A percentile compares a stretch with the other conserved stretches of the same genome.
Conservation (phyloP, 2,797 vertebrate species). For the Eulemur rubriventer region DNA sequence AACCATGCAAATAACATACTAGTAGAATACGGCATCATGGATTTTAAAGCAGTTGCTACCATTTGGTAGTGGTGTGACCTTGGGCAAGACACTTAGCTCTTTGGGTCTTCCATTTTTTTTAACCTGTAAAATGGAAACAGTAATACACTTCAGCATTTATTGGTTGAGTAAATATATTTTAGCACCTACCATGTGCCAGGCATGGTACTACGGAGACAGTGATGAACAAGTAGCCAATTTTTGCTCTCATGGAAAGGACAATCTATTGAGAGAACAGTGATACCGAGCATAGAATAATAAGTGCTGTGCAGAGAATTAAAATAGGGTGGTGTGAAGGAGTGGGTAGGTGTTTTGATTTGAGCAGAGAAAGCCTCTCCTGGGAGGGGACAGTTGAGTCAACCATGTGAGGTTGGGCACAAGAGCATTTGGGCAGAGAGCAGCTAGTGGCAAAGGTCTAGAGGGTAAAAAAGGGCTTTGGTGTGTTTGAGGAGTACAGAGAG, state of each 20-base stretch:
- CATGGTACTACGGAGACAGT: accelerated
- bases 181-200: not conserved
- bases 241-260: not conserved
- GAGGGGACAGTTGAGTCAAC: not conserved
- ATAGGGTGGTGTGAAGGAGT: not conserved
- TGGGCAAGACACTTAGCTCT: not conserved
- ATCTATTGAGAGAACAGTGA: not conserved
- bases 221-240: too few relatives aligned
- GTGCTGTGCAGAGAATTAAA: not conserved
- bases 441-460: not conserved
- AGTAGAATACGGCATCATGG: not conserved
- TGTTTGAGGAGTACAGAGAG: not conserved
- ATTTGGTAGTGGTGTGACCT: not conserved
- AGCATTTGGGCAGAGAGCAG: not conserved
- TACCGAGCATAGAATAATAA: not conserved
- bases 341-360: not conserved
- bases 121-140: not conserved
- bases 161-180: not conserved
- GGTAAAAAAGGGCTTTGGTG: not conserved
- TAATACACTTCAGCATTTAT: not conserved
- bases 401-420: not conserved
- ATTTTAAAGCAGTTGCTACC: not conserved
- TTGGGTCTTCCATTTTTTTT: not conserved
- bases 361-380: not conserved
- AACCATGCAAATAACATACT: not conserved